A percentile compares a stretch with the other conserved stretches of the same genome.
Conservation (phyloP, 53 echinoderm and acorn worm species). For the Mesocentrotus franciscanus region DNA sequence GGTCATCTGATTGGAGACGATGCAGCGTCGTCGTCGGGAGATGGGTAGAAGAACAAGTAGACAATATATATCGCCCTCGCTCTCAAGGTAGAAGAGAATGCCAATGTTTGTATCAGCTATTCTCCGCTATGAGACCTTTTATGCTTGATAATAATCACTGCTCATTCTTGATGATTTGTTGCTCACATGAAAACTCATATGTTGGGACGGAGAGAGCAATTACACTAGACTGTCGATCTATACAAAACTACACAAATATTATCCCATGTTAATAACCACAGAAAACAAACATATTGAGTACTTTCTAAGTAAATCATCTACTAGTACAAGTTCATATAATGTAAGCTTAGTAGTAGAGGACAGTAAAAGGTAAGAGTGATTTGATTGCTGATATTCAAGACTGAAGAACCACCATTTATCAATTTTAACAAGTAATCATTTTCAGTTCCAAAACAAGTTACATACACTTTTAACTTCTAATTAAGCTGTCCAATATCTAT, state of each 20-base stretch:
- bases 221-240: not conserved
- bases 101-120: constrained; percentile 42
- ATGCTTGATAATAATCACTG: not conserved
- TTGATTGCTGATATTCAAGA: too few relatives aligned
- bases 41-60: constrained; percentile 19
- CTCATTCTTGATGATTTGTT: not conserved
- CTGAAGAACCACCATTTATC: too few relatives aligned
- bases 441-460: too few relatives aligned
- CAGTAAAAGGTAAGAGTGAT: too few relatives aligned
- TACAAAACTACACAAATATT: not conserved
- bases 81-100: constrained; percentile 39
- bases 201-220: not conserved
- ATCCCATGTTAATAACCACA: not conserved
- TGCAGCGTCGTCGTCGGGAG: not conserved
- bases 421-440: too few relatives aligned
- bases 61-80: constrained; percentile 2
- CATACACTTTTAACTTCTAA: too few relatives aligned
- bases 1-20: constrained; percentile 4
- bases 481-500: too few relatives aligned
- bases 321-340: too few relatives aligned
- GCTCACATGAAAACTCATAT: not conserved
- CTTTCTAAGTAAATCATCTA: too few relatives aligned
- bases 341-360: too few relatives aligned
- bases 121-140: constrained; percentile 8
- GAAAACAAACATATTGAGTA: not conserved